A percentile compares a stretch with the other conserved stretches of the same genome.
Conservation (phyloP, 1,140 invertebrate genomes). For the Leptinotarsa lineolata region DNA sequence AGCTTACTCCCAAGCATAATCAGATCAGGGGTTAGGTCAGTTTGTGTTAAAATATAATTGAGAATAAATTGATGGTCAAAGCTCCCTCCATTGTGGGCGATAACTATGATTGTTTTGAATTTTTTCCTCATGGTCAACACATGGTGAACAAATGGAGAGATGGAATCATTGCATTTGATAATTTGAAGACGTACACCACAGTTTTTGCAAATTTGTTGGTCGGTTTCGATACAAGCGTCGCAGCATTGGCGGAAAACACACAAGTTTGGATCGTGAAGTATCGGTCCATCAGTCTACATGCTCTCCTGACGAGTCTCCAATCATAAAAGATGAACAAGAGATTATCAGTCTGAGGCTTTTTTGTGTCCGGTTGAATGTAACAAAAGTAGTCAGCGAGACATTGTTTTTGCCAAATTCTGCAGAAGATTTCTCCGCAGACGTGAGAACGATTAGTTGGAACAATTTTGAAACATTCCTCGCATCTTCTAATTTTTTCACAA, state of each 20-base stretch:
- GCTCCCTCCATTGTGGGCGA: too few relatives aligned
- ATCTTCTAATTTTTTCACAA: too few relatives aligned
- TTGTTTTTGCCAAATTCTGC: background rate
- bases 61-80: too few relatives aligned
- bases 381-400: background rate
- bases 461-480: too few relatives aligned
- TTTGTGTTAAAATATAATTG: too few relatives aligned
- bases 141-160: too few relatives aligned
- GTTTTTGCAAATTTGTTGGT: background rate
- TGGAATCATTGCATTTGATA: background rate
- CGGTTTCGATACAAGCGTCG: too few relatives aligned
- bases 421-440: background rate
- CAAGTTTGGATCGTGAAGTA: background rate
- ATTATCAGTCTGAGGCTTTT: background rate
- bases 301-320: background rate
- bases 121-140: too few relatives aligned
- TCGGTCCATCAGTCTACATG: background rate
- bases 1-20: too few relatives aligned
- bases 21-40: too few relatives aligned
- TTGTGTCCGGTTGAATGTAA: background rate
- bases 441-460: too few relatives aligned
- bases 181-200: background rate
- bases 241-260: background rate
- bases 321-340: background rate
- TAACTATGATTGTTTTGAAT: too few relatives aligned